A percentile compares a stretch with the other conserved stretches of the same genome.
Evolutionary conservation across 2,888 invertebrate genomes (phyloP).

Genomic region (Cephus runcator): DNA sequence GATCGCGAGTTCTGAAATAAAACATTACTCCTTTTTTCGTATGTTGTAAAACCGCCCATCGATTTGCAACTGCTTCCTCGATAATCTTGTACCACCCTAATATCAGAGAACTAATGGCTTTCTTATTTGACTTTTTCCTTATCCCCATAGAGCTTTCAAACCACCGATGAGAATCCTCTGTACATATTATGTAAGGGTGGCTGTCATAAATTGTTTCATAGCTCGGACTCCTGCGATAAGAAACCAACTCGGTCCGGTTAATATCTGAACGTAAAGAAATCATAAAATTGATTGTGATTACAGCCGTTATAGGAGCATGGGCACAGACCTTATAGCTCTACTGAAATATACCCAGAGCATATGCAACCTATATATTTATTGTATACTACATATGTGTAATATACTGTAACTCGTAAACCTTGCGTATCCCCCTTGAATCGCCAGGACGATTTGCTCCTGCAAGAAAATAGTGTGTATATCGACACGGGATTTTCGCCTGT

Average conservation of each 20-base stretch:
- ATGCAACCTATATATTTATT: background rate
- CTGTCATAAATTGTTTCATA: background rate
- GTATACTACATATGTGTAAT: background rate
- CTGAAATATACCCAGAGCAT: background rate
- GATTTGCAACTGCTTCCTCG: background rate
- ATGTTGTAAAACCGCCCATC: background rate
- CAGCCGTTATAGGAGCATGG: conserved; percentile 2
- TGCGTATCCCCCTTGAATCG: conserved; percentile 21
- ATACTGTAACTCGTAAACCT: background rate
- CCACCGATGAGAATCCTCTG: background rate
- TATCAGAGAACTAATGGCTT: background rate
- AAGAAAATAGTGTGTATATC: conserved; percentile 7
- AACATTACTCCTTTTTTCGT: background rate
- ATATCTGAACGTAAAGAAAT: conserved; percentile 21
- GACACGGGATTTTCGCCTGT: background rate
- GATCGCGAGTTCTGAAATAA: background rate
- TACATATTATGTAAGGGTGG: conserved; percentile 5
- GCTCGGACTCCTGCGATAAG: conserved; percentile 15
- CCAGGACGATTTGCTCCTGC: conserved; percentile 20
- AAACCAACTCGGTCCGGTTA: conserved; percentile 14
- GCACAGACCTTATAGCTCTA: background rate
- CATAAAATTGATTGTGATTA: conserved; percentile 30
- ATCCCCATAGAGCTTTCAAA: background rate
- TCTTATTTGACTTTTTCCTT: background rate
- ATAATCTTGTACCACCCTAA: background rate